These are phyloP conservation scores for Stictocephala bisonia DNA, from an alignment of 2,888 invertebrate genomes.

Conservation along the genomic window DNA sequence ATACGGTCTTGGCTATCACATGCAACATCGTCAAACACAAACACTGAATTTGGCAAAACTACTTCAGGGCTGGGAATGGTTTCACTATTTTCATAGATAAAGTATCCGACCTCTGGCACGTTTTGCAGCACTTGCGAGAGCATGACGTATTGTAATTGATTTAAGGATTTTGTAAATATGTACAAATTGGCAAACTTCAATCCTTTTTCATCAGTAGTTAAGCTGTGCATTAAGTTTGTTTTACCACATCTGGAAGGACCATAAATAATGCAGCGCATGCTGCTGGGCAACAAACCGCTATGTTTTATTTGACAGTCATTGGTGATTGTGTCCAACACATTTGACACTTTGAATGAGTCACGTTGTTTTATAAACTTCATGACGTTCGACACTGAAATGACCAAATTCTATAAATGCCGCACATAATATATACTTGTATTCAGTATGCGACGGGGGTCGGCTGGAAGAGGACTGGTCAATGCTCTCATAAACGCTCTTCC, in stretches of 20 bases:
- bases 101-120: constrained; percentile 55
- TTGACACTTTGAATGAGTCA: too few relatives aligned
- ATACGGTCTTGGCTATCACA: constrained; percentile 57
- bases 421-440: too few relatives aligned
- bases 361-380: too few relatives aligned
- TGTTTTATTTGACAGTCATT: too few relatives aligned
- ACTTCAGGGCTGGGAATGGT: constrained; percentile 40
- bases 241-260: constrained; percentile 56
- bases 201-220: constrained; percentile 54
- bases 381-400: too few relatives aligned
- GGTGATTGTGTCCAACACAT: too few relatives aligned
- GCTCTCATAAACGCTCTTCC: too few relatives aligned
- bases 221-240: constrained; percentile 55
- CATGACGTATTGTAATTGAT: constrained; percentile 59
- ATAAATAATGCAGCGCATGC: constrained; percentile 54
- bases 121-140: constrained; percentile 54
- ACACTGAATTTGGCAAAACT: constrained; percentile 60
- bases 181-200: constrained; percentile 46
- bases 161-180: constrained; percentile 56
- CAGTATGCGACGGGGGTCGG: too few relatives aligned
- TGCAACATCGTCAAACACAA: constrained; percentile 63
- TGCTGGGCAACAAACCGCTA: constrained; percentile 59
- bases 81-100: constrained; percentile 49
- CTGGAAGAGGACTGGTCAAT: too few relatives aligned
- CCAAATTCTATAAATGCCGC: too few relatives aligned